Conservation (phyloP, 2,888 invertebrate species). For the Lymantria monacha region DNA sequence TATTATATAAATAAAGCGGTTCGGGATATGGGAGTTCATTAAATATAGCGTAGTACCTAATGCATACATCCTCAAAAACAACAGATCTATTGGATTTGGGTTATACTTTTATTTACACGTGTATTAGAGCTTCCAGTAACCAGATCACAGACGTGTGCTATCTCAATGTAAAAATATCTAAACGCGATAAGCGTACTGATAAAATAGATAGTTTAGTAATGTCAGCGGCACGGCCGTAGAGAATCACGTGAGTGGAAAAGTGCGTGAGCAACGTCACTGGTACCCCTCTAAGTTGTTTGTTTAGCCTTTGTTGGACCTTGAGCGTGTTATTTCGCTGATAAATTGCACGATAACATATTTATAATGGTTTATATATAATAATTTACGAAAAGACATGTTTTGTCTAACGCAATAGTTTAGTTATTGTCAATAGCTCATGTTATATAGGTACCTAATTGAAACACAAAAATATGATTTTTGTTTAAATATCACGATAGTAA, state of each 20-base stretch:
- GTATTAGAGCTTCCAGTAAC: background rate
- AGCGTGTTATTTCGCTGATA: constrained; percentile 21
- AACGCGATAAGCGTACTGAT: constrained; percentile 36
- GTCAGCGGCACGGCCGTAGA: constrained; percentile 20
- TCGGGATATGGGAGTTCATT: no score
- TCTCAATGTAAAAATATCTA: constrained; percentile 37
- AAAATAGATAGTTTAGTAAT: constrained; percentile 22
- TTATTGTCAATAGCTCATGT: no score
- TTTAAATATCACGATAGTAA: no score
- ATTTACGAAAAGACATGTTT: no score
- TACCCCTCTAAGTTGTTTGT: constrained; percentile 37
- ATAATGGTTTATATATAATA: no score
- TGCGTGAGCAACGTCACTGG: constrained; percentile 55
- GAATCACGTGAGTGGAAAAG: constrained; percentile 52
- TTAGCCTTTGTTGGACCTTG: constrained; percentile 45
- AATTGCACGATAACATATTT: constrained; percentile 3
- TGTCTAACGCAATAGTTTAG: no score
- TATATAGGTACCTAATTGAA: no score
- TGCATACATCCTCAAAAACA: no score
- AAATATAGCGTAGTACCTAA: no score
- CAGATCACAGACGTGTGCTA: constrained; percentile 34
- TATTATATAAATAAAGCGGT: no score
- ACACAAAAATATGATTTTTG: no score
- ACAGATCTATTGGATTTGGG: no score
- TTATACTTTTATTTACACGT: background rate